Percentiles rank a stretch among this genome's conserved stretches.
Evolutionary conservation across 30 jellyfish, hydroid and myxozoan species (phyloP).

Genomic region (Pseudorhiza aurosa): DNA sequence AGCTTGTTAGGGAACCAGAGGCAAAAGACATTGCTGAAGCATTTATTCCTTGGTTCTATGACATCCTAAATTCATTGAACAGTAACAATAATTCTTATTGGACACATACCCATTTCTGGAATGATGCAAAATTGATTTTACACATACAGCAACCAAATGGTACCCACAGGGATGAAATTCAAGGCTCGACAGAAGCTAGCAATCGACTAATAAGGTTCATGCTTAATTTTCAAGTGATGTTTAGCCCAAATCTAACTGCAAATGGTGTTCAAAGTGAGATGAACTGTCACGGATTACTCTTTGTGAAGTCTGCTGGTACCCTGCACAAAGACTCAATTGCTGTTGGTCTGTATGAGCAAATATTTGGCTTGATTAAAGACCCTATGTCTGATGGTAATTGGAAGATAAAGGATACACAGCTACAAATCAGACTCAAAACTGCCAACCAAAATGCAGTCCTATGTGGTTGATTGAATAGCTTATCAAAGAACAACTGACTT

Average conservation of each 20-base stretch:
- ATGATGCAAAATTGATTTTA: constrained; percentile 42
- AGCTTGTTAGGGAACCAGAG: no score
- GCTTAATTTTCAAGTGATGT: not conserved
- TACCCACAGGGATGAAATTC: constrained; percentile 12
- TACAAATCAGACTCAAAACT: constrained; percentile 8
- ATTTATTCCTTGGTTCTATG: constrained; percentile 50
- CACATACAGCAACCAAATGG: constrained; percentile 50
- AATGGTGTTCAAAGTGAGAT: constrained; percentile 29
- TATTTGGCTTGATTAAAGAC: constrained; percentile 46
- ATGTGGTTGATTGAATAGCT: not conserved
- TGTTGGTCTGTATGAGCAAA: constrained; percentile 58
- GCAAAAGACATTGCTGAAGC: constrained; percentile 11
- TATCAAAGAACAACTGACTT: not conserved
- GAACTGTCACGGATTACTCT: constrained; percentile 57
- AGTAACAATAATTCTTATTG: not conserved
- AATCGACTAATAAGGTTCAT: not conserved
- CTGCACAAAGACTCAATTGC: constrained; percentile 21
- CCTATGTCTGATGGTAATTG: constrained; percentile 53
- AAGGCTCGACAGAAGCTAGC: constrained; percentile 24
- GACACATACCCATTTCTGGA: constrained; percentile 51
- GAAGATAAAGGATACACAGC: constrained; percentile 57
- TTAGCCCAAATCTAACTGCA: constrained; percentile 32
- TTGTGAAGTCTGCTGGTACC: constrained; percentile 49
- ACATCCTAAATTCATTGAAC: constrained; percentile 12
- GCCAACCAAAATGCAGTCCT: not conserved